Conservation (phyloP, 2,113 vertebrate genomes). For the Capra hircus region DNA sequence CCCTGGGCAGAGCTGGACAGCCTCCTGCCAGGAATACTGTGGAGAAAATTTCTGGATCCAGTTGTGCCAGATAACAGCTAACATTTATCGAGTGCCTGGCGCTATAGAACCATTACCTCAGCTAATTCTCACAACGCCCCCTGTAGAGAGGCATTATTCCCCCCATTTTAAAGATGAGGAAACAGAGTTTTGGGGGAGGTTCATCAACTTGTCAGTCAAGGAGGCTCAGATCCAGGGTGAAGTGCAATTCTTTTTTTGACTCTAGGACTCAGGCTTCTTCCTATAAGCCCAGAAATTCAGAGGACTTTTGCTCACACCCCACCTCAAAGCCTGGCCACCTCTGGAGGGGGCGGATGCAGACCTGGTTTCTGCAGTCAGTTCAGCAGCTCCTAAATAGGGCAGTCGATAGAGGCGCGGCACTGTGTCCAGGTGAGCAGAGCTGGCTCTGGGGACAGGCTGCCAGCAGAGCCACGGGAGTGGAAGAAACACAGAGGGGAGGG, state of each 20-base stretch:
- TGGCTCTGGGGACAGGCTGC: slow-evolving; percentile 35
- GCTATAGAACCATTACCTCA: not conserved
- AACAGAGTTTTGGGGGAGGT: not conserved
- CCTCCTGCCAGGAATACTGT: not conserved
- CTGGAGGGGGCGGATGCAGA: not conserved
- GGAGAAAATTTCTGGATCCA: slow-evolving; percentile 16
- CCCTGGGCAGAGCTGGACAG: not conserved
- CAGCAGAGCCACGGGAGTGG: not conserved
- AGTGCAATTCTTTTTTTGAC: not conserved
- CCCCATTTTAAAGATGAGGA: not conserved
- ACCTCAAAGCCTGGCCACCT: not conserved
- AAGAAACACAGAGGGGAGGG: slow-evolving; percentile 23
- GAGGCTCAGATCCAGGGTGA: not conserved
- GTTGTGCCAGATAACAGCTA: slow-evolving; percentile 15
- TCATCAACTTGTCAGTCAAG: not conserved
- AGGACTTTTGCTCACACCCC: not conserved
- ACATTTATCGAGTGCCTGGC: not conserved
- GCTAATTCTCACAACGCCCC: not conserved
- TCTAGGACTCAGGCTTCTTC: not conserved
- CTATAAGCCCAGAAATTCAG: not conserved
- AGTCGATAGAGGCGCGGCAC: not conserved
- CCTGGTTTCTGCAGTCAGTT: slow-evolving; percentile 1
- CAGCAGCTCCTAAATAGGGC: slow-evolving; percentile 63
- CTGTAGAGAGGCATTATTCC: not conserved
- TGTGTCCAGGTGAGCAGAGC: slow-evolving; percentile 35